Evolutionary conservation across 2,797 vertebrate species (phyloP), one percentile per base, ranked within the genome.

Genomic region (Falco concolor): DNA sequence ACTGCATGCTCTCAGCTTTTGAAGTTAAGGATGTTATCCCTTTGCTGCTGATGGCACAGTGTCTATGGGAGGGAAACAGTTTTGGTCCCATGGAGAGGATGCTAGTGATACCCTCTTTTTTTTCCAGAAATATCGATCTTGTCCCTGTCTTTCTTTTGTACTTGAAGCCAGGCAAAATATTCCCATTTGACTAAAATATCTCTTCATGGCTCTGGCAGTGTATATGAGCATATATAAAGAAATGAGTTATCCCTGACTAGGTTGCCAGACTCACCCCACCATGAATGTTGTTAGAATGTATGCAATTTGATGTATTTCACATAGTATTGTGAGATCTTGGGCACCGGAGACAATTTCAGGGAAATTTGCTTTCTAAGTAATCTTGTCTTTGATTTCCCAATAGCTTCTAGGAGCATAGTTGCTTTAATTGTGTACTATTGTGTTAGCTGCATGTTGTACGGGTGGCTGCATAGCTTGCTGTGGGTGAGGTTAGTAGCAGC

Each of bases 311-410:
- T 25, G 22, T 45, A 54, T 72, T 78, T 84, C 64, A 64, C 0
- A 0, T 32, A 25, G 13, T 42, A 42, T 15, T 22, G 8, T 10
- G 38, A 89, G 27, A 50, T 67, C 79, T 81, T 12, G 9, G 63
- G 6, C 16, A 79, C 0, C 50, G 24, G 20, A 91, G 22, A 47
- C 34, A 54, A 54, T 93, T 90, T 84, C n/a, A 49, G 61, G 36
- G 42, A 60, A 72, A 60, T 18, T 44, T 57, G 17, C n/a, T n/a
- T 75, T 95, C 42, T 91, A 80, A 88, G 24, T 93, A 61, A 78
- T 78, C 45, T 65, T 47, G 27, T 23, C 40, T 77, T 88, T 65
- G 24, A 70, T 93, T 93, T 95, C n/a, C 30, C 28, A 42, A 15
- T 23, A 45, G 17, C 40, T 92, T 67, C 23, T 61, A 76, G 54